Conservation (phyloP, 2,888 invertebrate species). For the Arctia plantaginis region DNA sequence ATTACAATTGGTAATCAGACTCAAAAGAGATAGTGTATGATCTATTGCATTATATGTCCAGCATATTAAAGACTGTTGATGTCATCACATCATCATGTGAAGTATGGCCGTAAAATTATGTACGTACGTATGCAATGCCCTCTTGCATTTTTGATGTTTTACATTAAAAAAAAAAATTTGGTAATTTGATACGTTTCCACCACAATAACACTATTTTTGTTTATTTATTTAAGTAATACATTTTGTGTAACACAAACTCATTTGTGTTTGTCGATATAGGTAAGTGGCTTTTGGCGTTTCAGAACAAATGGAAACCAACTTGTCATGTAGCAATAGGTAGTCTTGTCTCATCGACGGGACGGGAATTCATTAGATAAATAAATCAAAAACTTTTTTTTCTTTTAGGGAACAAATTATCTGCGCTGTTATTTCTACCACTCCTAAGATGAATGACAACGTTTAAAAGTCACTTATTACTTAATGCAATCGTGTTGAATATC, state of each 20-base stretch:
- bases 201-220: neutral
- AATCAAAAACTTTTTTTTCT: neutral
- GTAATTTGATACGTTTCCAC: constrained; percentile 1
- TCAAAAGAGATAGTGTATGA: no score
- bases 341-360: neutral
- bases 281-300: constrained; percentile 37
- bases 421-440: neutral
- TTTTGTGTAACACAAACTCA: constrained; percentile 27
- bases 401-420: neutral
- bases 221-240: constrained; percentile 10
- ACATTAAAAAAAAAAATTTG: no score
- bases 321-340: neutral
- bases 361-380: neutral
- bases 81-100: no score
- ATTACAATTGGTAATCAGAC: no score
- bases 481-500: constrained; percentile 23
- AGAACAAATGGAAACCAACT: no score
- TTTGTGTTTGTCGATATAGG: constrained; percentile 15
- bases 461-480: constrained; percentile 24
- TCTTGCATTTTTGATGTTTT: no score
- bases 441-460: constrained; percentile 10
- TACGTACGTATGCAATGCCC: no score
- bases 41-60: no score
- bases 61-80: no score
- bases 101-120: no score